phyloP scores from a whole-genome alignment of 2,888 invertebrate species.

The Mantis religiosa region DNA sequence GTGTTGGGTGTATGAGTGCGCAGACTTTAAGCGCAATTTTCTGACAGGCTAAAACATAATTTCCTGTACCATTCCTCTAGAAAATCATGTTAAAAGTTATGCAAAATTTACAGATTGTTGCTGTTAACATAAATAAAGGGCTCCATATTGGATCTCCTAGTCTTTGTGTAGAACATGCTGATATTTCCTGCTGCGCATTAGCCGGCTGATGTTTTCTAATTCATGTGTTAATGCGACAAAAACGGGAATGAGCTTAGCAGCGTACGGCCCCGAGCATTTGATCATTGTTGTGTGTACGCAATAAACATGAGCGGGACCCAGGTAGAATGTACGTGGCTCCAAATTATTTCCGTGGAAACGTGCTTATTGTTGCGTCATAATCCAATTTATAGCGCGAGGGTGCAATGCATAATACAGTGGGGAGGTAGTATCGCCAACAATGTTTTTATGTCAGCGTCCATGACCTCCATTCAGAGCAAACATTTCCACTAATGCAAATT shows the following conservation, averaged over 20 bases:
- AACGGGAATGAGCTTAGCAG: not conserved
- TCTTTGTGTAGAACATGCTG: too few relatives aligned
- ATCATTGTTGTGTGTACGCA: not conserved
- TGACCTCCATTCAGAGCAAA: not conserved
- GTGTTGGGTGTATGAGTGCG: too few relatives aligned
- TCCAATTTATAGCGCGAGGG: not conserved
- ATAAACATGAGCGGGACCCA: not conserved
- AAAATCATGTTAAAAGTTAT: too few relatives aligned
- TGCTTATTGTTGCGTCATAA: not conserved
- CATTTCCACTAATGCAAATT: not conserved
- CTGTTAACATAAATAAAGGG: too few relatives aligned
- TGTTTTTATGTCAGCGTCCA: not conserved
- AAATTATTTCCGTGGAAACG: not conserved
- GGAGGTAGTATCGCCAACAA: not conserved
- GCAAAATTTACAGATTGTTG: too few relatives aligned
- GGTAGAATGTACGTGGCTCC: not conserved
- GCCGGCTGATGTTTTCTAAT: not conserved
- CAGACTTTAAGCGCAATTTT: too few relatives aligned
- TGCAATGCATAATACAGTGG: too few relatives aligned
- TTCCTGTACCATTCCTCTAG: too few relatives aligned
- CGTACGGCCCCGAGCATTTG: not conserved
- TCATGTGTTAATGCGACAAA: not conserved
- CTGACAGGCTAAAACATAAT: too few relatives aligned
- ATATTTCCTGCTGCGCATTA: not conserved
- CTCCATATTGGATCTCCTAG: too few relatives aligned